These are phyloP conservation scores for Aspidiotus rigidus DNA, from an alignment of 2,888 invertebrate genomes.

Conservation along the genomic window DNA sequence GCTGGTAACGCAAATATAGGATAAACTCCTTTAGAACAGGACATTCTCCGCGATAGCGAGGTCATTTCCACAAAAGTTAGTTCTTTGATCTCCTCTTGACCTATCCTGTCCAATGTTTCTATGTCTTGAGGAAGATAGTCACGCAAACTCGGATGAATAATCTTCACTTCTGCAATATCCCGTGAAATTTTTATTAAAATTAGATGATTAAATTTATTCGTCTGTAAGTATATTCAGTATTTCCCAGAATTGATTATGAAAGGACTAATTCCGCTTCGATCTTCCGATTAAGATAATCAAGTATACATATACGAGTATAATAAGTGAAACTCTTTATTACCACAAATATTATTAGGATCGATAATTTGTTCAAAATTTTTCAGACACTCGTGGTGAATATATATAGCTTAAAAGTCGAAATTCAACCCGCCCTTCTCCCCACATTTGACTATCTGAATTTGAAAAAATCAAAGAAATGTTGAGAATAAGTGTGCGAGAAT, in stretches of 20 bases:
- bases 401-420: not conserved
- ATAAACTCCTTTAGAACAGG: slow-evolving; percentile 39
- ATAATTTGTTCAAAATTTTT: too few relatives aligned
- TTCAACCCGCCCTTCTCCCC: not conserved
- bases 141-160: not conserved
- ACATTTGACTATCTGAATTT: not conserved
- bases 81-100: slow-evolving; percentile 5
- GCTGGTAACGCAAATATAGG: slow-evolving; percentile 45
- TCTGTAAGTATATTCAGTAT: too few relatives aligned
- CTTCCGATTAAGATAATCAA: too few relatives aligned
- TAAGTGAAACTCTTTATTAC: too few relatives aligned
- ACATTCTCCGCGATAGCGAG: slow-evolving; percentile 42
- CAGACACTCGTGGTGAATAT: too few relatives aligned
- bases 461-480: not conserved
- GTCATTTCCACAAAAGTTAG: slow-evolving; percentile 42
- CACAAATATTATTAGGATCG: too few relatives aligned
- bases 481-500: not conserved
- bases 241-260: too few relatives aligned
- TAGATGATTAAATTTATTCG: not conserved
- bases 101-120: slow-evolving; percentile 27
- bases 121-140: slow-evolving; percentile 25
- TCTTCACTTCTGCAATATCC: slow-evolving; percentile 10
- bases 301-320: too few relatives aligned
- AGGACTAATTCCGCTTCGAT: too few relatives aligned
- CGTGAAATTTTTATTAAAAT: slow-evolving; percentile 11